Percentiles rank a stretch among this genome's conserved stretches.
phyloP scores from a whole-genome alignment of 2,888 invertebrate species.

The Arrhopalites spinosus region DNA sequence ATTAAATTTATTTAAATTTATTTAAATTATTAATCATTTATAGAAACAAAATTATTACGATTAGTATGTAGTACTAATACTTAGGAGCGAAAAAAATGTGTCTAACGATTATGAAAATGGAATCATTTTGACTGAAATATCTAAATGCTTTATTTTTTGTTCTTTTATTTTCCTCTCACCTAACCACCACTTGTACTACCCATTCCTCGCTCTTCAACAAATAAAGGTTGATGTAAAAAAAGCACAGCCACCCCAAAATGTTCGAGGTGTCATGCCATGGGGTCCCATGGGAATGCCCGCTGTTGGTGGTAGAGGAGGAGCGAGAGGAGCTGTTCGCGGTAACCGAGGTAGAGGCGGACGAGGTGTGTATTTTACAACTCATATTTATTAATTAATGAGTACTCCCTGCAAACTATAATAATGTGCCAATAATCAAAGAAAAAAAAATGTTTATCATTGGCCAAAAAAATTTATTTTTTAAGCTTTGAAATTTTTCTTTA shows the following conservation, averaged over 20 bases:
- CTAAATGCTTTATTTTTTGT: too few species aligned
- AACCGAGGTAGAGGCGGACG: slow-evolving; percentile 56
- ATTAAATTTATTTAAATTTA: too few species aligned
- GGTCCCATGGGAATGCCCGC: slow-evolving; percentile 50
- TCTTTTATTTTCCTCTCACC: neutral
- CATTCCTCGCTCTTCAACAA: neutral
- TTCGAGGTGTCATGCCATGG: slow-evolving; percentile 54
- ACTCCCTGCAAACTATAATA: too few species aligned
- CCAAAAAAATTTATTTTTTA: too few species aligned
- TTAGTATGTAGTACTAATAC: neutral
- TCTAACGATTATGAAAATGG: too few species aligned
- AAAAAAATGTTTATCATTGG: neutral
- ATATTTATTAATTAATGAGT: too few species aligned
- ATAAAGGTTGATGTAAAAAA: slow-evolving; percentile 55
- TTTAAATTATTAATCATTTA: too few species aligned
- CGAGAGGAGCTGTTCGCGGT: slow-evolving; percentile 55
- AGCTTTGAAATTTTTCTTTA: too few species aligned
- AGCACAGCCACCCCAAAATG: slow-evolving; percentile 56
- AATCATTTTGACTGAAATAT: too few species aligned
- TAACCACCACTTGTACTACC: neutral
- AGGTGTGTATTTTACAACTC: too few species aligned
- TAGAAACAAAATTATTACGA: neutral
- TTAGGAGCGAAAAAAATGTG: too few species aligned
- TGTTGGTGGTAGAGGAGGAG: slow-evolving; percentile 53
- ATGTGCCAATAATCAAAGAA: too few species aligned